A percentile compares a stretch with the other conserved stretches of the same genome.
Evolutionary conservation across 1,140 invertebrate species (phyloP).

Genomic region (Sinella curviseta): DNA sequence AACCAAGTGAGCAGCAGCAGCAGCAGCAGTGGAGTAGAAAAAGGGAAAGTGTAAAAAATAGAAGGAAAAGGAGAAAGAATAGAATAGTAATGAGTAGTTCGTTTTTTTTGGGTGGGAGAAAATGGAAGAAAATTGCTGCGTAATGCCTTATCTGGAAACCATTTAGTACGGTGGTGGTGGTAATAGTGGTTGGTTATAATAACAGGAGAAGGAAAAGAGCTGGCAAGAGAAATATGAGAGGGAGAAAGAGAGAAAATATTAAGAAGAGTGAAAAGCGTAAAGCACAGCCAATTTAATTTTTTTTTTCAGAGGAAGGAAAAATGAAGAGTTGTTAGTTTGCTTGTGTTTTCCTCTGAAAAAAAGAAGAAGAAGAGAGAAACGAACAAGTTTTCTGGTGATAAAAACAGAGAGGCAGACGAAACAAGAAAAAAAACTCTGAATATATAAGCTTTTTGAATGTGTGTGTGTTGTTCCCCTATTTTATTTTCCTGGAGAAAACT

Average conservation of each 20-base stretch:
- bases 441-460: too few relatives aligned
- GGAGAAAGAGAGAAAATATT: not conserved
- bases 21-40: not conserved
- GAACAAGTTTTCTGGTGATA: not conserved
- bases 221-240: too few relatives aligned
- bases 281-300: slow-evolving; percentile 18
- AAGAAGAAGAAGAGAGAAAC: not conserved
- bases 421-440: too few relatives aligned
- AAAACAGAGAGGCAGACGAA: not conserved
- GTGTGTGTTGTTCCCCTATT: not conserved
- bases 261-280: not conserved
- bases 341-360: too few relatives aligned
- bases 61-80: slow-evolving; percentile 25
- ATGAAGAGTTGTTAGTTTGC: too few relatives aligned
- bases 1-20: not conserved
- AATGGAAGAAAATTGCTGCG: slow-evolving; percentile 36
- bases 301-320: not conserved
- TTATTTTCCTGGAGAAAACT: not conserved
- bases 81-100: slow-evolving; percentile 42
- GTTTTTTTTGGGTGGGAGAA: slow-evolving; percentile 33
- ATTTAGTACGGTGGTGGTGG: not conserved
- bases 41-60: not conserved
- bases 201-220: too few relatives aligned
- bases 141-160: slow-evolving; percentile 5
- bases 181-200: not conserved